phyloP scores from a whole-genome alignment of 2,888 invertebrate species.

The Thysanoteuthis rhombus region DNA sequence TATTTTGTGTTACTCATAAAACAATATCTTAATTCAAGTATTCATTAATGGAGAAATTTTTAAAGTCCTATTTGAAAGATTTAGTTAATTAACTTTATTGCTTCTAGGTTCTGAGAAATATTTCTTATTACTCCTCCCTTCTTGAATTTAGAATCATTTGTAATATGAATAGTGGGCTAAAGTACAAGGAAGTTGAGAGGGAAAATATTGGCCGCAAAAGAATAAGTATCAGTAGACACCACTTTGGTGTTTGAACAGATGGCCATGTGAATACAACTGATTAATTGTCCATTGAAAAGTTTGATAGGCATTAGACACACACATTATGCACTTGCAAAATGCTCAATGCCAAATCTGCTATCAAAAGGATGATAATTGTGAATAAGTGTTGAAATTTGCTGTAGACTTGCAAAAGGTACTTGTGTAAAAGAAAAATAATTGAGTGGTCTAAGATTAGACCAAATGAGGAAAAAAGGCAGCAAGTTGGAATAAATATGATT shows the following conservation, averaged over 20 bases:
- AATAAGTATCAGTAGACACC: neutral
- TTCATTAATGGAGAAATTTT: too few species aligned
- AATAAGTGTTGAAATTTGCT: neutral
- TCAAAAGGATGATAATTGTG: neutral
- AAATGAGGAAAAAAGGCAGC: too few species aligned
- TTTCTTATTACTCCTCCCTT: too few species aligned
- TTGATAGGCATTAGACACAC: neutral
- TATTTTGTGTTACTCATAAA: neutral
- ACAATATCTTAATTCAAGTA: too few species aligned
- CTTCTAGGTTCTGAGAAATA: too few species aligned
- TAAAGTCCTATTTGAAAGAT: too few species aligned
- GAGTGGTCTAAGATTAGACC: too few species aligned
- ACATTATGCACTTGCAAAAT: neutral
- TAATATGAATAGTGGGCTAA: neutral
- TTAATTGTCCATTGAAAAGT: neutral
- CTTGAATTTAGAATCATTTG: neutral
- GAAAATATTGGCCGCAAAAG: neutral
- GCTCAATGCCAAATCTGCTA: neutral
- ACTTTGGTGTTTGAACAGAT: neutral
- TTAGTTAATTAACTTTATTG: too few species aligned
- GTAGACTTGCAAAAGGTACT: too few species aligned
- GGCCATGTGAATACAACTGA: neutral
- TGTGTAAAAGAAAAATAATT: too few species aligned
- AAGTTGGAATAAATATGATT: too few species aligned
- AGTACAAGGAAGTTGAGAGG: neutral